Evolutionary conservation across 2,797 vertebrate species (phyloP).

Genomic region (Liasis olivaceus): DNA sequence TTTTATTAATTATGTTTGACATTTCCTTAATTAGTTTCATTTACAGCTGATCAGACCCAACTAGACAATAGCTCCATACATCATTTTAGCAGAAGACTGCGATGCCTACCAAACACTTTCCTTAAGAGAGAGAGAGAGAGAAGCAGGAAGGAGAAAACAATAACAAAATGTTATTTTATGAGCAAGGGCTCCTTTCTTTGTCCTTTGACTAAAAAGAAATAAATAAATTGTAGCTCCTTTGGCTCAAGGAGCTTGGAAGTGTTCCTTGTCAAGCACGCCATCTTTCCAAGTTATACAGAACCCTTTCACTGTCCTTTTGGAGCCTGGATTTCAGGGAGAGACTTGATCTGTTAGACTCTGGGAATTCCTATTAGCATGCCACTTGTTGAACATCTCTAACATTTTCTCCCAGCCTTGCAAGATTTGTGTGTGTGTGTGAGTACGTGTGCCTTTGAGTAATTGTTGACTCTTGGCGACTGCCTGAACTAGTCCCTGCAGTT

Average conservation of each 20-base stretch:
- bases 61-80: constrained; percentile 88
- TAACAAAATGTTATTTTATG: neutral
- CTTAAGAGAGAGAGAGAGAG: constrained; percentile 55
- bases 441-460: neutral
- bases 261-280: neutral
- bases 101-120: constrained; percentile 71
- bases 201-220: neutral
- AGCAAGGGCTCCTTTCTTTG: neutral
- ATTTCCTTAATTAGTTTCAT: constrained; percentile 95
- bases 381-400: neutral
- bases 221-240: neutral
- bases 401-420: no score
- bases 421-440: neutral
- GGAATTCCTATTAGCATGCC: neutral
- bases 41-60: constrained; percentile 90
- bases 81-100: constrained; percentile 79
- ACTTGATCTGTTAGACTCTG: neutral
- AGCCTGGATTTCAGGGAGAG: neutral
- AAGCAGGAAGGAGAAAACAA: constrained; percentile 3
- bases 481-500: neutral
- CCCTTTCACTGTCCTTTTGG: neutral
- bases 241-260: neutral
- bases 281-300: neutral
- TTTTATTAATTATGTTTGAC: constrained; percentile 95
- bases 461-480: neutral